Evolutionary conservation across 2,113 vertebrate species (phyloP), one percentile per base, ranked within the genome.

Genomic region (Myrmecobius fasciatus): DNA sequence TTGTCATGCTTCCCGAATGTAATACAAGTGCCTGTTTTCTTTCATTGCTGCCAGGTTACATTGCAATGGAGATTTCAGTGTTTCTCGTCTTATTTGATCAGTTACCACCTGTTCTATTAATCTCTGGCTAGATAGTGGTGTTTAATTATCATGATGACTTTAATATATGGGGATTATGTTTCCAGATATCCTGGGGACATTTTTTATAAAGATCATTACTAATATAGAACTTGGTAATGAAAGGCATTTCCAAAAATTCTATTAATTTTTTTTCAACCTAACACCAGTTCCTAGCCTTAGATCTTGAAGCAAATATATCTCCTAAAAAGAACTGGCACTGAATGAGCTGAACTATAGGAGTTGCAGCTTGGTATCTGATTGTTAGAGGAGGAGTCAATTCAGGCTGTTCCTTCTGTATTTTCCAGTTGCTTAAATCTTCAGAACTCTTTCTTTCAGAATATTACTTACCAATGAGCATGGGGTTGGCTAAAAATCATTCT

Each of bases 31-130:
- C 60, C 89, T 92, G 36, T 14, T 83, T 88, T 92, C 25, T 96
- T 97, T 97, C 56, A 36, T 67, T 28, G 91, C 89, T 49, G 12
- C 90, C 94, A 96, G 60, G 93, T 95, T 96, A 92, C 93, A 91
- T 91, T 92, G 46, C 96, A 91, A 48, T 94, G 93, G 53, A 96
- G 90, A 83, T 90, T 0, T 51, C 7, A 52, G 51, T 92, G 51
- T 95, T 92, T 53, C 90, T 96, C 89, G 95, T 93, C 54, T 94
- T 92, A 11, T 3, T 83, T 91, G 51, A 94, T 53, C 46, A 31
- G 91, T 91, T 92, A 52, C 94, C 93, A 43, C 93, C 67, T 8
- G 48, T 53, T 83, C 60, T 52, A 53, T 43, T 67, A 51, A 25
- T 91, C 67, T 96, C 52, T 94, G 43, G 60, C 89, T 90, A 91